These are phyloP conservation scores for Tursiops truncatus DNA, from an alignment of 2,113 vertebrate species.

Conservation along the genomic window DNA sequence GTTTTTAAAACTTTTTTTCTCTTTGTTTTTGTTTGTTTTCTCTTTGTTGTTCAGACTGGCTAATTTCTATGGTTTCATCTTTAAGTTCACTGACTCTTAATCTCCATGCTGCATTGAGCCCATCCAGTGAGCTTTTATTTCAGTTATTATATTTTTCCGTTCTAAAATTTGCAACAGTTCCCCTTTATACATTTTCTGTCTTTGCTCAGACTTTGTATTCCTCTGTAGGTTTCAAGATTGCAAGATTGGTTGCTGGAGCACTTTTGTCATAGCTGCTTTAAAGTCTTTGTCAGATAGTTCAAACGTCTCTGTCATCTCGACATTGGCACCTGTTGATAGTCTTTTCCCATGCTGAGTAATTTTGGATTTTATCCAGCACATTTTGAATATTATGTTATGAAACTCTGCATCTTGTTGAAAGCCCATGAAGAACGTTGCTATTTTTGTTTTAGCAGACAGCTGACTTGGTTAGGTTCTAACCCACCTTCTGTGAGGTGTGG, in stretches of 20 bases:
- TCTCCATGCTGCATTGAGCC: background rate
- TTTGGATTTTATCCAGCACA: background rate
- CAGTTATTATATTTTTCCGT: background rate
- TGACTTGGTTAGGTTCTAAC: background rate
- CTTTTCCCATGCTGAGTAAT: constrained; percentile 25
- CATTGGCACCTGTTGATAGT: constrained; percentile 1
- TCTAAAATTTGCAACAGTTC: background rate
- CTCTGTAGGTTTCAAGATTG: background rate
- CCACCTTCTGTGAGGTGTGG: background rate
- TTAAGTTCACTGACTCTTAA: background rate
- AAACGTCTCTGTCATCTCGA: background rate
- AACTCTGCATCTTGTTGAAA: constrained; percentile 28
- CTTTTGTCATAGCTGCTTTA: background rate
- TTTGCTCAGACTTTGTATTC: background rate
- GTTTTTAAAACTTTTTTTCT: background rate
- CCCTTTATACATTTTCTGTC: background rate
- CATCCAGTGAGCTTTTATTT: background rate
- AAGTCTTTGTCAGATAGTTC: background rate
- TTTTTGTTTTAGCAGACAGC: background rate
- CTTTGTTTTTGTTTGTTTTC: background rate
- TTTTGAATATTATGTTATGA: constrained; percentile 37
- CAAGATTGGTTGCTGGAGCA: background rate
- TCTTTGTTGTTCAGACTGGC: background rate
- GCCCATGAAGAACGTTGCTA: background rate
- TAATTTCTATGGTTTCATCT: background rate